phyloP scores from a whole-genome alignment of 2,888 invertebrate genomes.

The Notodonta ziczac region DNA sequence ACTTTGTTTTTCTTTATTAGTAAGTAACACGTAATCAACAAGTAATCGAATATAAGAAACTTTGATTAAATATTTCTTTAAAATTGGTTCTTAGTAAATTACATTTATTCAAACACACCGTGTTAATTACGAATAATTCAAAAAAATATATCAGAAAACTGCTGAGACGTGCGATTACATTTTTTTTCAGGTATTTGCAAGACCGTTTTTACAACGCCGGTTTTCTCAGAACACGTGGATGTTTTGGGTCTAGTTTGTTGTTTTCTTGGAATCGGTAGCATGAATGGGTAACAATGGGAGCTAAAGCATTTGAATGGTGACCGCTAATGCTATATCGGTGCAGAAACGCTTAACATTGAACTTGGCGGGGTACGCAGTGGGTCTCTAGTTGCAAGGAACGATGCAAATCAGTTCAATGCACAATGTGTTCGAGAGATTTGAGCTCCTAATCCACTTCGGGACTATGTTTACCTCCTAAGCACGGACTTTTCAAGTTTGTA shows the following conservation, averaged over 20 bases:
- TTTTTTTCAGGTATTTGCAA: slow-evolving; percentile 14
- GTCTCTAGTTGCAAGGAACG: not conserved
- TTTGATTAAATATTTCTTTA: too few relatives aligned
- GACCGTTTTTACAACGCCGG: too few relatives aligned
- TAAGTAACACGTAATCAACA: too few relatives aligned
- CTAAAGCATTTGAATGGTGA: slow-evolving; percentile 24
- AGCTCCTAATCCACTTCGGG: too few relatives aligned
- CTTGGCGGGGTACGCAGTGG: not conserved
- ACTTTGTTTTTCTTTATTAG: too few relatives aligned
- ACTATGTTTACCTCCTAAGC: too few relatives aligned
- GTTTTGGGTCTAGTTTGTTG: slow-evolving; percentile 28
- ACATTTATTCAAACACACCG: not conserved
- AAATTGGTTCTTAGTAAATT: not conserved
- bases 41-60: too few relatives aligned
- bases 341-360: not conserved
- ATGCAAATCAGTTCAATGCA: not conserved
- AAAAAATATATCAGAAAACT: not conserved
- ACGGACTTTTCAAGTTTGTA: too few relatives aligned
- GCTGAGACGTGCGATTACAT: not conserved
- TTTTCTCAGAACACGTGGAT: slow-evolving; percentile 33
- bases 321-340: slow-evolving; percentile 15
- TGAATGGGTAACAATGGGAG: slow-evolving; percentile 35
- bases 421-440: too few relatives aligned
- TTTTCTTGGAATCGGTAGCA: slow-evolving; percentile 34
- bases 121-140: not conserved